A percentile compares a stretch with the other conserved stretches of the same genome.
Evolutionary conservation across 2,113 vertebrate species (phyloP).

Genomic region (Nettapus auritus): DNA sequence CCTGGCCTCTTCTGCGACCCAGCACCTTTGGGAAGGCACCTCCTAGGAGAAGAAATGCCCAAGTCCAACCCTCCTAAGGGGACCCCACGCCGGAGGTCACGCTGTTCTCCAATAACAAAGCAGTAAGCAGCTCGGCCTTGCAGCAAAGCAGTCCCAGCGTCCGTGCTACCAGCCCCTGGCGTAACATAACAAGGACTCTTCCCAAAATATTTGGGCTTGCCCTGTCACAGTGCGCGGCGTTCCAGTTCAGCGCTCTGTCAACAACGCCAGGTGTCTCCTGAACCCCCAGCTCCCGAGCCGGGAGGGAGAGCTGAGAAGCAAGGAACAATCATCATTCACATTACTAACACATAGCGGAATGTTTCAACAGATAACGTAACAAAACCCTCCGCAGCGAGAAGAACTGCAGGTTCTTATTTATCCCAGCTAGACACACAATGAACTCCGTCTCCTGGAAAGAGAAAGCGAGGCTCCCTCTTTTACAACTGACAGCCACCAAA

Average conservation of each 20-base stretch:
- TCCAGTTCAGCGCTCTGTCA: constrained; percentile 60
- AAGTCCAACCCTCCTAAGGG: not conserved
- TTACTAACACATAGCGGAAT: constrained; percentile 64
- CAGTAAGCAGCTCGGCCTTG: not conserved
- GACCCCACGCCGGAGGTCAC: not conserved
- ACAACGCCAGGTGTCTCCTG: constrained; percentile 56
- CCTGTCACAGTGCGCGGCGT: constrained; percentile 56
- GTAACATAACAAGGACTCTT: constrained; percentile 59
- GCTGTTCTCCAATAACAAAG: constrained; percentile 7
- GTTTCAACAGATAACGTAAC: constrained; percentile 67
- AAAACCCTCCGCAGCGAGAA: constrained; percentile 28
- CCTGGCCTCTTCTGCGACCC: not conserved
- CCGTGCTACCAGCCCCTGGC: constrained; percentile 17
- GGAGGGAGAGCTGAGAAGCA: constrained; percentile 52
- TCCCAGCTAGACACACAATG: constrained; percentile 42
- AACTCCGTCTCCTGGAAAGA: constrained; percentile 42
- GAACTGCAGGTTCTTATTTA: constrained; percentile 40
- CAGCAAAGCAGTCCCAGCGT: not conserved
- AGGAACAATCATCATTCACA: constrained; percentile 51
- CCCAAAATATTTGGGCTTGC: constrained; percentile 58
- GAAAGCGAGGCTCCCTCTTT: not conserved
- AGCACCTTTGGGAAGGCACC: not conserved
- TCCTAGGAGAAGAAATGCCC: not conserved
- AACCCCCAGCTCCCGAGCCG: constrained; percentile 31
- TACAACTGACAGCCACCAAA: not conserved